phyloP scores from a whole-genome alignment of 2,113 vertebrate species.

The Alligator sinensis region DNA sequence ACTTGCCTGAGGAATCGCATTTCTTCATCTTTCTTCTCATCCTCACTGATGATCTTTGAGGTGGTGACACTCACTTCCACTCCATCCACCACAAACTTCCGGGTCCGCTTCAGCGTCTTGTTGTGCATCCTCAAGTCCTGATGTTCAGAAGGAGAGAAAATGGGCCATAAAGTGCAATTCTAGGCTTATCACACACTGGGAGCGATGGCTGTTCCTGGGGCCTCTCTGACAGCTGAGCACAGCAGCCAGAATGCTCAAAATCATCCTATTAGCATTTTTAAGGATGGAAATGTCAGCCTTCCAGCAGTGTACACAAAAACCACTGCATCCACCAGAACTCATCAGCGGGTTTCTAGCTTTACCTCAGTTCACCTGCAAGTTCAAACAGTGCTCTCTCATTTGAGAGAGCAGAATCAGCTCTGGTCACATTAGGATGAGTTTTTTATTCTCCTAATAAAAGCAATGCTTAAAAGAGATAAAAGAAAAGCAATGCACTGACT shows the following conservation, averaged over 20 bases:
- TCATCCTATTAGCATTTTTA: neutral
- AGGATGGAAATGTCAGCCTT: neutral
- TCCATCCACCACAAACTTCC: constrained; percentile 93
- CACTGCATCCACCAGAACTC: accelerated
- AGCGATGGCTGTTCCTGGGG: neutral
- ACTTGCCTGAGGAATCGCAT: constrained; percentile 95
- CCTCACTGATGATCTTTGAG: constrained; percentile 95
- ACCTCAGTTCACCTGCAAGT: neutral
- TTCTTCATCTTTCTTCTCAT: constrained; percentile 98
- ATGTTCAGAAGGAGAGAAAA: neutral
- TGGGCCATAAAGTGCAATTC: neutral
- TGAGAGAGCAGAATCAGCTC: neutral
- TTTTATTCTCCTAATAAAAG: too few relatives aligned
- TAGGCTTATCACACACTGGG: accelerated
- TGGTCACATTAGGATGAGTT: too few relatives aligned
- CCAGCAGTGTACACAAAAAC: neutral
- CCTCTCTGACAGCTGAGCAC: neutral
- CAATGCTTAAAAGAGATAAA: neutral
- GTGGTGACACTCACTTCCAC: constrained; percentile 97
- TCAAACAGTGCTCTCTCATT: neutral
- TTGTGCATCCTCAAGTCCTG: constrained; percentile 85
- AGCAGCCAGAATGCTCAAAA: neutral
- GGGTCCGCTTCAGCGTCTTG: constrained; percentile 95
- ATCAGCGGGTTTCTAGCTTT: accelerated
- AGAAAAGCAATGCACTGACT: neutral